phyloP scores from a whole-genome alignment of 2,113 vertebrate species.

The Phasianus colchicus region DNA sequence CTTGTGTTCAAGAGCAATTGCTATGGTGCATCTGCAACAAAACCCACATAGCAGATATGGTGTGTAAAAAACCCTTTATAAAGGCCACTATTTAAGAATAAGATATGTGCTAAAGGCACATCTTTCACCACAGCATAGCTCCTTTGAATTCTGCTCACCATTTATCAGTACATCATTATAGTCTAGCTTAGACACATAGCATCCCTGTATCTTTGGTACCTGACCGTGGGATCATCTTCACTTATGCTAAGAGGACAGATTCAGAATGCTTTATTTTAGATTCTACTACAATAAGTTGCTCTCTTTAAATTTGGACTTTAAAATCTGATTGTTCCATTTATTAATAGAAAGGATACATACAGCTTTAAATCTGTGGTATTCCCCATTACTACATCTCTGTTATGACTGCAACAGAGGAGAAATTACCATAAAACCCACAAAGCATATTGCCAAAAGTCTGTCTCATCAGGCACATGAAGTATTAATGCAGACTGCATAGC shows the following conservation, averaged over 20 bases:
- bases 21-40: not conserved
- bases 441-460: slow-evolving; percentile 1
- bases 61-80: not conserved
- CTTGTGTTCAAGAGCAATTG: too few relatives aligned
- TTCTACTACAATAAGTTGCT: too few relatives aligned
- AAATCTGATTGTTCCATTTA: not conserved
- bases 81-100: not conserved
- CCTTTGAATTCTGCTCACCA: not conserved
- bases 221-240: not conserved
- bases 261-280: not conserved
- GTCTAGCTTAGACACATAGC: not conserved
- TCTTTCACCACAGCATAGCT: not conserved
- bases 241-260: not conserved
- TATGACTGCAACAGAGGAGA: not conserved
- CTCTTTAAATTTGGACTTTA: not conserved
- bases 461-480: slow-evolving; percentile 24
- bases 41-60: not conserved
- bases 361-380: not conserved
- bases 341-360: not conserved
- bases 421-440: slow-evolving; percentile 34
- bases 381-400: not conserved
- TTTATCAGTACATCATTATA: not conserved
- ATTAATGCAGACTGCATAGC: slow-evolving; percentile 36
- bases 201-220: not conserved
- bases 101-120: not conserved